A percentile compares a stretch with the other conserved stretches of the same genome.
Conservation (phyloP, 2,888 invertebrate genomes). For the Hecatera dysodea region DNA sequence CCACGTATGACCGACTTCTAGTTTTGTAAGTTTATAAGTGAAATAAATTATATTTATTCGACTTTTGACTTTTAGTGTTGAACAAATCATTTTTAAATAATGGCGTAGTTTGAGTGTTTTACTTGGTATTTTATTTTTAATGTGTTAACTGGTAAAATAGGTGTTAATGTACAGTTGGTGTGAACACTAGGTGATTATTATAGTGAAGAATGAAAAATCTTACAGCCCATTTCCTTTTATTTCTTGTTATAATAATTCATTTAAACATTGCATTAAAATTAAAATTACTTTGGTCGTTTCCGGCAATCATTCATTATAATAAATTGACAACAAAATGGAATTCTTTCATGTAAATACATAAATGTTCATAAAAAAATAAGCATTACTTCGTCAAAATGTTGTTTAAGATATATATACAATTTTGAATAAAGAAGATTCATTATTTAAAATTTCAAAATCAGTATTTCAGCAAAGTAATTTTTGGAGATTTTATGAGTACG, state of each 20-base stretch:
- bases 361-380: too few species aligned
- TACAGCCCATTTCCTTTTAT: background rate
- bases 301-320: background rate
- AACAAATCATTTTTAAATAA: constrained; percentile 14
- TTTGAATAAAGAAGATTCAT: too few species aligned
- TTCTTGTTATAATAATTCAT: background rate
- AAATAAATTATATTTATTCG: constrained; percentile 21
- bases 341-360: too few species aligned
- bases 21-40: background rate
- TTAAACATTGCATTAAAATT: too few species aligned
- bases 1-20: constrained; percentile 31
- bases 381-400: too few species aligned
- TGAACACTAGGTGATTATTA: constrained; percentile 5
- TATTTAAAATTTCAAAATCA: too few species aligned
- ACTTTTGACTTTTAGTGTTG: constrained; percentile 10
- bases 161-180: background rate
- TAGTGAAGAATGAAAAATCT: background rate
- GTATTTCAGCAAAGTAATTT: too few species aligned
- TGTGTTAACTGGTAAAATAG: background rate
- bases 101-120: background rate
- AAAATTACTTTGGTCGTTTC: background rate
- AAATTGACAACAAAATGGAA: too few species aligned
- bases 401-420: too few species aligned
- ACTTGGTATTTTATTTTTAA: background rate
- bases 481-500: too few species aligned